These are phyloP conservation scores for Apotomis turbidana DNA, from an alignment of 2,888 invertebrate species.

Conservation along the genomic window DNA sequence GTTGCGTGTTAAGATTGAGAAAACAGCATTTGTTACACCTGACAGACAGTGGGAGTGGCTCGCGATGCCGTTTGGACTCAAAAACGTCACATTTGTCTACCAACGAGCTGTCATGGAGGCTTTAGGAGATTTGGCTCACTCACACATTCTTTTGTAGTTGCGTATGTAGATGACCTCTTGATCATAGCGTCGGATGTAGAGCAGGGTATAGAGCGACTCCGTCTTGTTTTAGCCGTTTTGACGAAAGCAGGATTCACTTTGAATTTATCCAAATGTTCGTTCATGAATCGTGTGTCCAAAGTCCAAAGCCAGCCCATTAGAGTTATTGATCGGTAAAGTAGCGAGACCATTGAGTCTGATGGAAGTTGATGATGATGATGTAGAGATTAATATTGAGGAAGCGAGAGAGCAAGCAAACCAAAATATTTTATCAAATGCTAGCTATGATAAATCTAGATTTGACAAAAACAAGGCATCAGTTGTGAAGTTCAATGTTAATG, in stretches of 20 bases:
- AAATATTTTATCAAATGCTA: too few relatives aligned
- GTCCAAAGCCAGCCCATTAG: too few relatives aligned
- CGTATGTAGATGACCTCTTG: slow-evolving; percentile 30
- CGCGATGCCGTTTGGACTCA: slow-evolving; percentile 45
- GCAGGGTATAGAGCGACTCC: not conserved
- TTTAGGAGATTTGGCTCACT: slow-evolving; percentile 27
- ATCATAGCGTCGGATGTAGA: not conserved
- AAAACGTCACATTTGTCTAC: slow-evolving; percentile 38
- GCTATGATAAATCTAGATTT: too few relatives aligned
- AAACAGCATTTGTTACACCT: slow-evolving; percentile 41
- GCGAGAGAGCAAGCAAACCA: too few relatives aligned
- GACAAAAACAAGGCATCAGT: too few relatives aligned
- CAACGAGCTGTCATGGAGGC: slow-evolving; percentile 44
- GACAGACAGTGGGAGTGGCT: slow-evolving; percentile 42
- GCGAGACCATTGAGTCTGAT: too few relatives aligned
- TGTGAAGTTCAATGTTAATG: too few relatives aligned
- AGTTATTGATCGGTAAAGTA: too few relatives aligned
- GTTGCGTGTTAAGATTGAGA: slow-evolving; percentile 43
- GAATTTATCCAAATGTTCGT: slow-evolving; percentile 2
- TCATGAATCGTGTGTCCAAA: slow-evolving; percentile 4
- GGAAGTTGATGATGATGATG: too few relatives aligned
- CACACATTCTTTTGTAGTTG: slow-evolving; percentile 29
- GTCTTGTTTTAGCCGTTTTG: not conserved
- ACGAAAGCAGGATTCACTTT: slow-evolving; percentile 9
- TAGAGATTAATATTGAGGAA: too few relatives aligned